Evolutionary conservation across 2,113 vertebrate species (phyloP).

Genomic region (Asarcornis scutulata): DNA sequence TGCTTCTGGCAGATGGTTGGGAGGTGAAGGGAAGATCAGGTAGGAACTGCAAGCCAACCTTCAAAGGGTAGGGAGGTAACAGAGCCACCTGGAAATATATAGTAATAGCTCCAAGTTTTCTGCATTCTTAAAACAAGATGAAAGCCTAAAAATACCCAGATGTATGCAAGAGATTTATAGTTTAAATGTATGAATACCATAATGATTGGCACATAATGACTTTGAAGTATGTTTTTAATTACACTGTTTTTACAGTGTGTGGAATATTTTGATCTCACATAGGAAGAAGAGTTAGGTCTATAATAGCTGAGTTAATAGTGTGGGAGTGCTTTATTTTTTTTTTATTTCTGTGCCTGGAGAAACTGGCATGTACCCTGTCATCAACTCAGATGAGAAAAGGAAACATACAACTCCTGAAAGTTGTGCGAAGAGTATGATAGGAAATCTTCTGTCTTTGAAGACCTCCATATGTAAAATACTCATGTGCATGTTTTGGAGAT

Average conservation of each 20-base stretch:
- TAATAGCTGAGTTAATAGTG: background rate
- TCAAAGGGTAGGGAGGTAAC: background rate
- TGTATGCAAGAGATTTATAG: background rate
- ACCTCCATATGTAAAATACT: conserved; percentile 1
- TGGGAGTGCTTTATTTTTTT: background rate
- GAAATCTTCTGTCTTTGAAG: conserved; percentile 23
- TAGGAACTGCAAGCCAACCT: background rate
- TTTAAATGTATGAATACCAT: background rate
- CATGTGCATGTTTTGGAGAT: background rate
- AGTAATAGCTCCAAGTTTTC: background rate
- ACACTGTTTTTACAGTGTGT: background rate
- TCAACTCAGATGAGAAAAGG: background rate
- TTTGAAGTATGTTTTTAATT: conserved; percentile 16
- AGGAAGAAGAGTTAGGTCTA: conserved; percentile 15
- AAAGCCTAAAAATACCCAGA: background rate
- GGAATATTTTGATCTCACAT: conserved; percentile 41
- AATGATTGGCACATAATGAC: background rate
- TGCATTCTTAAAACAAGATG: background rate
- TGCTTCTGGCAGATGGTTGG: background rate
- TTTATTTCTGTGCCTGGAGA: background rate
- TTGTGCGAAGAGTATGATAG: conserved; percentile 28
- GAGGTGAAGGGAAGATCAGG: background rate
- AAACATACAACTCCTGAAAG: conserved; percentile 44
- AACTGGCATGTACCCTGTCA: conserved; percentile 28
- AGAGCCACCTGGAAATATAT: background rate